Conservation (phyloP, 2,888 invertebrate genomes). For the Clistopyga incitator region DNA sequence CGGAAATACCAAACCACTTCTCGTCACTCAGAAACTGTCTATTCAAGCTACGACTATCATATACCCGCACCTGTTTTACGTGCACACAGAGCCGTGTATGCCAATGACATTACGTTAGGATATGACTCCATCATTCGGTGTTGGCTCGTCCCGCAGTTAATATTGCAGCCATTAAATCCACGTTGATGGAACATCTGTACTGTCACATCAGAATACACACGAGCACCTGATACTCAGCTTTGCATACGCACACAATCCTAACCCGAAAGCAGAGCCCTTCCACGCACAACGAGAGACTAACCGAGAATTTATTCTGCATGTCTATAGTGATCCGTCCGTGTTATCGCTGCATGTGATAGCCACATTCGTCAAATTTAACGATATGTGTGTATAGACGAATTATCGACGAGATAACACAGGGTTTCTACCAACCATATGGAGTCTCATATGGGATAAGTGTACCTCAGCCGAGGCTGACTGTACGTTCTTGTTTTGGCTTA, state of each 20-base stretch:
- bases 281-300: slow-evolving; percentile 28
- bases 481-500: too few relatives aligned
- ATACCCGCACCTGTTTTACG: slow-evolving; percentile 42
- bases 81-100: slow-evolving; percentile 22
- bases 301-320: slow-evolving; percentile 49
- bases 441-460: not conserved
- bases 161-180: slow-evolving; percentile 61
- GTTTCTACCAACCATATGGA: slow-evolving; percentile 20
- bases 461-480: too few relatives aligned
- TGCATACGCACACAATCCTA: slow-evolving; percentile 36
- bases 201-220: slow-evolving; percentile 30
- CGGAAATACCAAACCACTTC: slow-evolving; percentile 1
- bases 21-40: slow-evolving; percentile 33
- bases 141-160: slow-evolving; percentile 54
- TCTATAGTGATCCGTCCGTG: slow-evolving; percentile 34
- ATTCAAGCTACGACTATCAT: not conserved
- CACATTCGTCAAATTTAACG: slow-evolving; percentile 43
- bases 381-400: slow-evolving; percentile 24
- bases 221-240: slow-evolving; percentile 56
- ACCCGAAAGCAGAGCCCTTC: not conserved
- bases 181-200: slow-evolving; percentile 56
- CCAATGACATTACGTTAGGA: slow-evolving; percentile 35
- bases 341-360: slow-evolving; percentile 42
- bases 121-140: slow-evolving; percentile 55
- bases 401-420: slow-evolving; percentile 29